Conservation (phyloP, 1,140 invertebrate genomes). For the Euura saliciscinereae region DNA sequence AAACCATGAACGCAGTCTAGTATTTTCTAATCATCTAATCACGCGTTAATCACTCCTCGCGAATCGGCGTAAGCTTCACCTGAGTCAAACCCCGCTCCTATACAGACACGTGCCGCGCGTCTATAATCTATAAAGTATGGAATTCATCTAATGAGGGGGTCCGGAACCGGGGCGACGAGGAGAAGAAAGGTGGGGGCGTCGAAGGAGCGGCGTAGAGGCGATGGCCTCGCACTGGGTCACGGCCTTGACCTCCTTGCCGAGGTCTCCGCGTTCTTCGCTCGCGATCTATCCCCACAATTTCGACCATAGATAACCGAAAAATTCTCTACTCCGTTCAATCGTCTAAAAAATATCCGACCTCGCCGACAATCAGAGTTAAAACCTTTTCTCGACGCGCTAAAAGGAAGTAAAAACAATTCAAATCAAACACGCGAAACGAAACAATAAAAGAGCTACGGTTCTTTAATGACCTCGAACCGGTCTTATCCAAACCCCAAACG, state of each 20-base stretch:
- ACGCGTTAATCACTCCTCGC: too few relatives aligned
- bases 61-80: too few relatives aligned
- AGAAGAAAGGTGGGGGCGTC: constrained; percentile 25
- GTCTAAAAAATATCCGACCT: background rate
- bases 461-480: background rate
- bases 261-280: constrained; percentile 17
- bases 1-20: too few relatives aligned
- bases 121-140: constrained; percentile 11
- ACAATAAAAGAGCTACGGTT: constrained; percentile 1
- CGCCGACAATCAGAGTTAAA: background rate
- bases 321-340: background rate
- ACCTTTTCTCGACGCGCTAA: background rate
- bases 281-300: too few relatives aligned
- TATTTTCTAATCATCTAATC: too few relatives aligned
- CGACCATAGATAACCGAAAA: too few relatives aligned
- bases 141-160: constrained; percentile 12
- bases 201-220: constrained; percentile 23
- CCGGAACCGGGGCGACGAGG: constrained; percentile 14
- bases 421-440: background rate
- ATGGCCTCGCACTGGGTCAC: constrained; percentile 51
- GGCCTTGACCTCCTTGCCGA: constrained; percentile 53
- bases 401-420: background rate
- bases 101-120: background rate
- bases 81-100: too few relatives aligned
- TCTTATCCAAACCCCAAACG: background rate